Evolutionary conservation across 2,888 invertebrate species (phyloP).

Genomic region (Stenurella melanura): DNA sequence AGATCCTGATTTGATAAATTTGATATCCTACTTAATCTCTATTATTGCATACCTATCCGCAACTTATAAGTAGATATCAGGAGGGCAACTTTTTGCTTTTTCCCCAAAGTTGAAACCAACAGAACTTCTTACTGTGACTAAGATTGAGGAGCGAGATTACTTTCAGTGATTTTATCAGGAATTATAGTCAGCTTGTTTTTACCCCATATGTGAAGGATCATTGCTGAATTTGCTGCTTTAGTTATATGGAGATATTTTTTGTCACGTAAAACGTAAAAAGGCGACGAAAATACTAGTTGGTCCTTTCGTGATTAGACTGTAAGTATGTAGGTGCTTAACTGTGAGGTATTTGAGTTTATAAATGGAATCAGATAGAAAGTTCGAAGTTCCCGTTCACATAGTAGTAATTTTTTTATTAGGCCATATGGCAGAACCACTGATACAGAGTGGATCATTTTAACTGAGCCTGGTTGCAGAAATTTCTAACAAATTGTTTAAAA

Average conservation of each 20-base stretch:
- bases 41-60: conserved; percentile 36
- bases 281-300: conserved; percentile 30
- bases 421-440: too few relatives aligned
- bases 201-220: conserved; percentile 36
- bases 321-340: conserved; percentile 9
- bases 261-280: conserved; percentile 20
- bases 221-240: conserved; percentile 37
- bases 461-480: too few relatives aligned
- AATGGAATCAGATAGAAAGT: neutral
- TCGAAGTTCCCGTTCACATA: neutral
- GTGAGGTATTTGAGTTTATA: neutral
- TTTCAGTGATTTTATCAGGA: conserved; percentile 40
- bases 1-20: conserved; percentile 8
- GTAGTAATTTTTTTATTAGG: neutral
- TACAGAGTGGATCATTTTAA: too few relatives aligned
- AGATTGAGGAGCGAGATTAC: conserved; percentile 37
- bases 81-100: conserved; percentile 27
- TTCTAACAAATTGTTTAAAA: too few relatives aligned
- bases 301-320: conserved; percentile 10
- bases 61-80: conserved; percentile 36
- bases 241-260: conserved; percentile 36
- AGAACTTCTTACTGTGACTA: conserved; percentile 38
- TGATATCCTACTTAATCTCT: conserved; percentile 33
- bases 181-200: conserved; percentile 36
- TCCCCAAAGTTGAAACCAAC: conserved; percentile 17